Conservation (phyloP, 1,140 invertebrate species). For the Oncopodura yosiiana region DNA sequence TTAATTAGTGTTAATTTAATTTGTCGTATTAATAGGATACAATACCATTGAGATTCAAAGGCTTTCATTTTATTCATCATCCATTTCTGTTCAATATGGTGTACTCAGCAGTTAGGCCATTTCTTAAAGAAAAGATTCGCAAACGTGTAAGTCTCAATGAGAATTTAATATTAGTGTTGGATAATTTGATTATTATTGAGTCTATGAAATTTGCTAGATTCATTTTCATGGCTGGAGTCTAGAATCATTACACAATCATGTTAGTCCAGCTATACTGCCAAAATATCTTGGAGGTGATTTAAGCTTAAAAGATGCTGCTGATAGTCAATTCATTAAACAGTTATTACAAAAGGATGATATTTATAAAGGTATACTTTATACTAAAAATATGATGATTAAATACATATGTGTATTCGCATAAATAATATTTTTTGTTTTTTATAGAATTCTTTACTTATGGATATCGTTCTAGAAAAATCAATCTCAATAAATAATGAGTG, state of each 20-base stretch:
- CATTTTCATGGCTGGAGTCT: too few species aligned
- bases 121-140: conserved; percentile 47
- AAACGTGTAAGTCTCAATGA: conserved; percentile 33
- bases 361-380: background rate
- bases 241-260: too few species aligned
- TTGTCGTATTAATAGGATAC: conserved; percentile 50
- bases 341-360: background rate
- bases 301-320: background rate
- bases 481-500: conserved; percentile 5
- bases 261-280: too few species aligned
- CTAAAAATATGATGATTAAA: background rate
- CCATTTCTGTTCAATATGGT: conserved; percentile 65
- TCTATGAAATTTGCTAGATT: too few species aligned
- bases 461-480: background rate
- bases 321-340: background rate
- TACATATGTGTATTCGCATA: background rate
- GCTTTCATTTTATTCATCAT: conserved; percentile 66
- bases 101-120: conserved; percentile 65
- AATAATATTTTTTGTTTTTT: background rate
- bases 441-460: background rate
- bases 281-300: background rate
- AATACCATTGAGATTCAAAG: conserved; percentile 55
- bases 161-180: too few species aligned
- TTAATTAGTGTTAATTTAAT: background rate
- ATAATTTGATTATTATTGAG: too few species aligned